Conservation (phyloP, 2,797 vertebrate genomes). For the Sebastes baramenuke region DNA sequence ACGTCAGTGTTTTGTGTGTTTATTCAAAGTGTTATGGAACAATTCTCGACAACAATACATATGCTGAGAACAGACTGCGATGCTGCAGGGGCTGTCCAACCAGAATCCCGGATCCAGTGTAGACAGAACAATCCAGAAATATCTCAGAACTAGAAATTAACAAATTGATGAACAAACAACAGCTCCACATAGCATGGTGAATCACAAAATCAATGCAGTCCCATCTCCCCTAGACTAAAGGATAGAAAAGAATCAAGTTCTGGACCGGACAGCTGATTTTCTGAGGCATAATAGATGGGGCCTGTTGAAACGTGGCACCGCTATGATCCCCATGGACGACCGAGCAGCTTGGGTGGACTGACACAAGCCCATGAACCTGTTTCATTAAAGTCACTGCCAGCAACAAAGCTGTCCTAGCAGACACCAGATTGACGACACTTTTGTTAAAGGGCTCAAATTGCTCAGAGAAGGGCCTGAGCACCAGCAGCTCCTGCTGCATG, state of each 20-base stretch:
- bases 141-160: background rate
- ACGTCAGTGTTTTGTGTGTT: no score
- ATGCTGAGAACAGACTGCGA: background rate
- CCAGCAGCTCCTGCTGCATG: background rate
- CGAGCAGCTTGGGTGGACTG: slow-evolving; percentile 11
- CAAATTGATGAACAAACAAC: background rate
- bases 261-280: slow-evolving; percentile 10
- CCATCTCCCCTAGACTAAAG: background rate
- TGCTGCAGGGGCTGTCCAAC: background rate
- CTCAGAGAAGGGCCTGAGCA: slow-evolving; percentile 14
- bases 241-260: background rate
- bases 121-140: background rate
- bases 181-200: background rate
- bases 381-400: slow-evolving; percentile 14
- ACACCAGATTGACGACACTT: slow-evolving; percentile 20
- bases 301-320: slow-evolving; percentile 12
- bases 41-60: background rate
- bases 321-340: background rate
- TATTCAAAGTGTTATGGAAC: no score
- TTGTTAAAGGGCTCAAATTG: slow-evolving; percentile 27
- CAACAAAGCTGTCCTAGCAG: slow-evolving; percentile 19
- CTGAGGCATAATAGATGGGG: slow-evolving; percentile 2
- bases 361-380: slow-evolving; percentile 15
- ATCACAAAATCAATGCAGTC: background rate
- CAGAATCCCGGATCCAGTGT: background rate